Base-by-base conservation (phyloP, 2,888 invertebrate genomes). In the Cosmorhoe ocellata region DNA sequence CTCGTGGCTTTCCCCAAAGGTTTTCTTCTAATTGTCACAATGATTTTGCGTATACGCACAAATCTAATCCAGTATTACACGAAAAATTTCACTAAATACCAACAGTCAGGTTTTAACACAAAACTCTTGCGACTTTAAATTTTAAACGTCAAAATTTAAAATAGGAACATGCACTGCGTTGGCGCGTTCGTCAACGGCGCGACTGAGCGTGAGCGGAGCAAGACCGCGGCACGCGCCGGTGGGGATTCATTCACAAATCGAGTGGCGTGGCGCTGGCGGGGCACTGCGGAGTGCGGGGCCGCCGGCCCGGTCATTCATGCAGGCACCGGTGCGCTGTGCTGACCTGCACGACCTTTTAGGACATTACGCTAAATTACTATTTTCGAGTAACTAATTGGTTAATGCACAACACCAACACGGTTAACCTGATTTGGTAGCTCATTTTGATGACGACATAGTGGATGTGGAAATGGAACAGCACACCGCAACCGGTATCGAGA, bases 191-290 rank as follows among this genome's bases (percentile, higher is more conserved):
- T 71, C 76, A 79, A 76, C 79, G 70, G 78, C 82, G 81, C 86
- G 85, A 87, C 86, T 86, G 85, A 86, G 65, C 76, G 79, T 69
- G 76, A 74, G 75, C 79, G 73, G 32, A 36, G 73, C 69, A 64
- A 74, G 64, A 64, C 58, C 62, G 69, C 77, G 81, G 88, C 88
- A 85, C 88, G 83, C 81, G 84, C 88, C 52, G 81, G 80, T 74
- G 82, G 84, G 83, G 80, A 79, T 87, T 84, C 90, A 90, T 90
- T 90, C 89, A 90, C 86, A 84, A 84, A 79, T 62, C 76, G 74
- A 77, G 81, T 76, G 83, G 39, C 32, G 31, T 10, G 37, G 28
- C 28, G 26, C 31, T 14, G 38, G 84, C 80, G 85, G 84, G 82
- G 82, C 69, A 60, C 52, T 61, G 67, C 59, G 64, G 52, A 64